These are phyloP conservation scores for Crotalus helleri DNA, from an alignment of 2,113 vertebrate genomes.

Conservation along the genomic window DNA sequence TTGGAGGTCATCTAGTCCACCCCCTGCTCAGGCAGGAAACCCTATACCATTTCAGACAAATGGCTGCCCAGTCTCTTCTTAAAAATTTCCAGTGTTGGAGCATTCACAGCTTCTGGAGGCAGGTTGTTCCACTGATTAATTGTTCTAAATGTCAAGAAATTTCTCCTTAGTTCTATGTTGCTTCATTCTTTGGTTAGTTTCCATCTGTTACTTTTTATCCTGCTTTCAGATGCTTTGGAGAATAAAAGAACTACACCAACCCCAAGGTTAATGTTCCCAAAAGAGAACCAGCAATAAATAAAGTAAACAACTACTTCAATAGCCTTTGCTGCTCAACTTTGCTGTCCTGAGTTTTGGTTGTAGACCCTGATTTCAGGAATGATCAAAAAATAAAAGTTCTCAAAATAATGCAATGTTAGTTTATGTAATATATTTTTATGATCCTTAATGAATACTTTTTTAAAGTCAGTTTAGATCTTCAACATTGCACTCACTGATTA, in stretches of 20 bases:
- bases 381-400: not conserved
- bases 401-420: constrained; percentile 47
- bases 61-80: too few relatives aligned
- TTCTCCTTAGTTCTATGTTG: too few relatives aligned
- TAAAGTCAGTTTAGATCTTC: not conserved
- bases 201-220: too few relatives aligned
- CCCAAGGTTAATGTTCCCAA: not conserved
- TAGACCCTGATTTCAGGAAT: not conserved
- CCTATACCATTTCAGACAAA: too few relatives aligned
- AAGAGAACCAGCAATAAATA: not conserved
- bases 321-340: not conserved
- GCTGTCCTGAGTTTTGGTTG: not conserved
- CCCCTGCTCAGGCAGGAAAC: too few relatives aligned
- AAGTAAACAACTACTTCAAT: not conserved
- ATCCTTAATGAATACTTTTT: constrained; percentile 17
- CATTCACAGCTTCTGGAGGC: too few relatives aligned
- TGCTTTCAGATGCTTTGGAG: too few relatives aligned
- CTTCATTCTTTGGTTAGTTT: too few relatives aligned
- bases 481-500: not conserved
- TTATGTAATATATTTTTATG: constrained; percentile 45
- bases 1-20: too few relatives aligned
- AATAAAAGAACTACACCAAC: not conserved
- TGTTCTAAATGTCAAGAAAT: too few relatives aligned
- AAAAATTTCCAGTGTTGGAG: too few relatives aligned
- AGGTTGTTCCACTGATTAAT: too few relatives aligned